Percentiles rank a stretch among this genome's conserved stretches.
phyloP scores from a whole-genome alignment of 2,888 invertebrate genomes.

The Hedychridium roseum region DNA sequence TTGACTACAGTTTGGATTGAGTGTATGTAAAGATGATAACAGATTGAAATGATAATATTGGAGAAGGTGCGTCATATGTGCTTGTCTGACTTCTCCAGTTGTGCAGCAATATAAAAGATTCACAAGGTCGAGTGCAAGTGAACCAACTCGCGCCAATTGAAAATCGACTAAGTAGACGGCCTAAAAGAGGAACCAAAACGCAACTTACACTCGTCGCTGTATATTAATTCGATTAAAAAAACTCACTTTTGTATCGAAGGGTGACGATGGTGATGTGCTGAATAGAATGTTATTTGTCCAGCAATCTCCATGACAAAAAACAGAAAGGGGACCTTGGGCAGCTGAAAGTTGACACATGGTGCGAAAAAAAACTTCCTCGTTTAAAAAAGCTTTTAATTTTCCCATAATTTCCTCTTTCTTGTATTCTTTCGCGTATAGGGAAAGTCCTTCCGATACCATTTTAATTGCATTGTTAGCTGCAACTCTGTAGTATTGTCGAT shows the following conservation, averaged over 20 bases:
- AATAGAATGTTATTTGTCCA: slow-evolving; percentile 79
- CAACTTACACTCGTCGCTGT: background rate
- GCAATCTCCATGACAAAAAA: slow-evolving; percentile 79
- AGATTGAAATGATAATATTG: slow-evolving; percentile 71
- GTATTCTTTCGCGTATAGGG: slow-evolving; percentile 57
- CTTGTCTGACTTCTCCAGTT: slow-evolving; percentile 69
- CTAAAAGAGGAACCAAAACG: slow-evolving; percentile 53
- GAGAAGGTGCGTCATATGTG: slow-evolving; percentile 69
- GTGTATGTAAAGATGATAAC: slow-evolving; percentile 66
- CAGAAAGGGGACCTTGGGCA: slow-evolving; percentile 71
- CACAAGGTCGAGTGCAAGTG: slow-evolving; percentile 74
- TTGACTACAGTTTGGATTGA: slow-evolving; percentile 67
- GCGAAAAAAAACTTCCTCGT: slow-evolving; percentile 72
- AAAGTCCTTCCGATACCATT: slow-evolving; percentile 67
- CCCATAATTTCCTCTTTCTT: slow-evolving; percentile 67
- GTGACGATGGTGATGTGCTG: too few species aligned
- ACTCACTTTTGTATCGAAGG: slow-evolving; percentile 43
- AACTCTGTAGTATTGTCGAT: slow-evolving; percentile 73
- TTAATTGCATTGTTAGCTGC: slow-evolving; percentile 72
- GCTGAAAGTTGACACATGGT: slow-evolving; percentile 73
- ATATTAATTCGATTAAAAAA: slow-evolving; percentile 7
- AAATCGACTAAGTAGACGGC: slow-evolving; percentile 75
- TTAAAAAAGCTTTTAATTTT: slow-evolving; percentile 70
- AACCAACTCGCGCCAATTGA: slow-evolving; percentile 75
- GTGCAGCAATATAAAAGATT: slow-evolving; percentile 75